Conservation (phyloP, 2,113 vertebrate species). For the Eurypyga helias region DNA sequence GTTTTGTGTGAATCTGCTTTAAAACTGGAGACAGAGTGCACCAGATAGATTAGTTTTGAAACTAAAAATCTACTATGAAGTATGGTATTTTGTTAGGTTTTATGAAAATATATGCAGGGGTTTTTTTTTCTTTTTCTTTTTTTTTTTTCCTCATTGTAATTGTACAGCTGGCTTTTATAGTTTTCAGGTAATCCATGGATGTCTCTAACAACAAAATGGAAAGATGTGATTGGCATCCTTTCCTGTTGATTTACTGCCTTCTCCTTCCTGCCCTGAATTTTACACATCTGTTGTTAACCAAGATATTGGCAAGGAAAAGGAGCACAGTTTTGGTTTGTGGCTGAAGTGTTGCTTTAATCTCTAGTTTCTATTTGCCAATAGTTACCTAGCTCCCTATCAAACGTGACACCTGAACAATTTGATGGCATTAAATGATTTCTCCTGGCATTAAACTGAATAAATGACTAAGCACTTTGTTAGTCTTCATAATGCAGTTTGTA, state of each 20-base stretch:
- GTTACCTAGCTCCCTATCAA: slow-evolving; percentile 14
- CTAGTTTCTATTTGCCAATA: slow-evolving; percentile 5
- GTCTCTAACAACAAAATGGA: background rate
- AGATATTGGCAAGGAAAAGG: background rate
- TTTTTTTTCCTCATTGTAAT: background rate
- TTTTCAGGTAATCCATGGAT: background rate
- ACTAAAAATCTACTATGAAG: background rate
- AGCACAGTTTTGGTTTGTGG: slow-evolving; percentile 23
- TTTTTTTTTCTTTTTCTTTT: accelerated
- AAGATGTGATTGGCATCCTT: slow-evolving; percentile 13
- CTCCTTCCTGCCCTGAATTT: background rate
- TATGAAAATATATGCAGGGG: background rate
- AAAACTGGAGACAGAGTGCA: background rate
- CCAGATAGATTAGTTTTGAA: background rate
- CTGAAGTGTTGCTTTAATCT: slow-evolving; percentile 23
- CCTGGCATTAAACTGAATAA: slow-evolving; percentile 6
- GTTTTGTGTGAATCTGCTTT: background rate
- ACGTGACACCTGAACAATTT: slow-evolving; percentile 12
- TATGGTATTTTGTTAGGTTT: background rate
- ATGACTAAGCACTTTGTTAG: slow-evolving; percentile 18
- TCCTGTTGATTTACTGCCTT: slow-evolving; percentile 38
- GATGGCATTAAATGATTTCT: slow-evolving; percentile 26
- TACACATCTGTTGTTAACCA: background rate
- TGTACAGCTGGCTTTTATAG: background rate
- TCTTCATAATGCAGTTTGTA: background rate